Base-by-base conservation (phyloP, 1,140 invertebrate species). In the Phocides pigmalion region DNA sequence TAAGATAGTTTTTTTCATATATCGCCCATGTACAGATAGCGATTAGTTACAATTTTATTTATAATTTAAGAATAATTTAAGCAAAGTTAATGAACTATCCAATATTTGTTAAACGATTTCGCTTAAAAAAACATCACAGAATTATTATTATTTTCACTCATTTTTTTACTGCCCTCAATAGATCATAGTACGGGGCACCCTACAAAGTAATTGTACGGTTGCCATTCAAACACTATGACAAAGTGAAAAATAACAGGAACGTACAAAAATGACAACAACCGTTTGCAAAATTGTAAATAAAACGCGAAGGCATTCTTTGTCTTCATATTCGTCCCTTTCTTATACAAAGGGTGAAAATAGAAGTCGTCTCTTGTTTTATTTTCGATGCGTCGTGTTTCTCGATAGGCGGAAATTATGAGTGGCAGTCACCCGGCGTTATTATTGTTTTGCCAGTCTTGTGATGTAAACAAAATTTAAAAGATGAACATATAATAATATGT, bases 321-420 rank as follows among this genome's bases (percentile, higher is more conserved):
- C 39, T 56, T 44, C 39, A 12, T 12, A 12, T 42, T 56, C 53
- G 39, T 56, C 39, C 53, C 11, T 44, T 56, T 42, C 53, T 9
- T 25, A 28, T 44, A 58, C 53, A 58, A 44, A 44, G 39, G 53
- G 20, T 17, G 39, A 58, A 58, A 28, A 56, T 56, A 42, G 37
- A 42, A 19, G 51, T n/a, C 42, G 39, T 25, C 16, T 42, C 20
- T 56, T 56, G 53, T 56, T 22, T 56, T 56, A 56, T 56, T 44
- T 56, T 56, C 37, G 22, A 39, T 14, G n/a, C 22, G 39, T 42
- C 53, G 39, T 44, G 53, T 17, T 56, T 25, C 17, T 1, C 6
- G 37, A 56, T 56, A 12, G 37, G 51, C 15, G 39, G 44, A 56
- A 56, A 56, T 56, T 56, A 56, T 56, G 53, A 56, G 37, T 42